Evolutionary conservation across 2,113 vertebrate genomes (phyloP).

Genomic region (Grus americana): DNA sequence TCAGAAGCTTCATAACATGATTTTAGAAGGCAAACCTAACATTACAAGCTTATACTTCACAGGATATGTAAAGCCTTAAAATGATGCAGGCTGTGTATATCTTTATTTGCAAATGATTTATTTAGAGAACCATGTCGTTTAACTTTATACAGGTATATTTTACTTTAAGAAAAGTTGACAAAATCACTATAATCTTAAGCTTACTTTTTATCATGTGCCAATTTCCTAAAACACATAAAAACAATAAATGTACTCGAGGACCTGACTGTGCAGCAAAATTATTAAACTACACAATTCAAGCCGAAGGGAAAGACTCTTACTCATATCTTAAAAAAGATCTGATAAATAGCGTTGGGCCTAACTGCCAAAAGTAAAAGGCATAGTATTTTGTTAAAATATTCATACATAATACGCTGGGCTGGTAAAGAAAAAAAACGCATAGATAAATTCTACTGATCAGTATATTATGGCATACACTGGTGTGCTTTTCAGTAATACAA

Average conservation of each 20-base stretch:
- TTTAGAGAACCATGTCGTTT: not conserved
- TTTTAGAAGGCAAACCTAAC: not conserved
- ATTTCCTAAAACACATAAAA: not conserved
- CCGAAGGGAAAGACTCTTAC: not conserved
- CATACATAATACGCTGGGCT: not conserved
- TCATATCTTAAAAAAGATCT: not conserved
- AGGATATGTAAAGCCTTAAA: not conserved
- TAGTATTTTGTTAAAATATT: not conserved
- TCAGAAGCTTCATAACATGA: not conserved
- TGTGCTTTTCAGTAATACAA: not conserved
- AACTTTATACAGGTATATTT: not conserved
- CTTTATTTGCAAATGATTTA: not conserved
- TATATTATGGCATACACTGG: not conserved
- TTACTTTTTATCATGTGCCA: not conserved
- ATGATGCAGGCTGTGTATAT: not conserved
- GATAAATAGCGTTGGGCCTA: not conserved
- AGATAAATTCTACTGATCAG: not conserved
- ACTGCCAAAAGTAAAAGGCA: not conserved
- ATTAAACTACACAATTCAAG: not conserved
- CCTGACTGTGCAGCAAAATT: not conserved
- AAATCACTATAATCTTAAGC: not conserved
- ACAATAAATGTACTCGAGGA: not conserved
- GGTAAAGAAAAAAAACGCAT: accelerated
- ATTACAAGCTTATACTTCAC: not conserved
- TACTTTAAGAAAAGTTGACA: not conserved